phyloP scores from a whole-genome alignment of 2,888 invertebrate species.

The Pecten maximus region DNA sequence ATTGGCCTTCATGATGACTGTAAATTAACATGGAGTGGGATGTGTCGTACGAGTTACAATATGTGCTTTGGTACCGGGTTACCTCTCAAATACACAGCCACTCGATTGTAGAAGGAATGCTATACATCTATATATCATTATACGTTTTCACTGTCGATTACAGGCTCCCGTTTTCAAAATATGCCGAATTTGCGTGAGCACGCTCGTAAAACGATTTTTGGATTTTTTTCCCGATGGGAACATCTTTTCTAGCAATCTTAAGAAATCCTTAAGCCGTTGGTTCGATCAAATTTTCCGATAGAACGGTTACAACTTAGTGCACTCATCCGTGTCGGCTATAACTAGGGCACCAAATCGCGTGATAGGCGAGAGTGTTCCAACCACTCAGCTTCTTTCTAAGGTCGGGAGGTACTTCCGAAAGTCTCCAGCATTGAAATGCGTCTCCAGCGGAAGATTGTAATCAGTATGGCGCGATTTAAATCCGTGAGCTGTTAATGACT shows the following conservation, averaged over 20 bases:
- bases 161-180: not conserved
- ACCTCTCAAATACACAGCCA: not conserved
- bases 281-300: slow-evolving; percentile 20
- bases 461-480: not conserved
- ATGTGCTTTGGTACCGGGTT: not conserved
- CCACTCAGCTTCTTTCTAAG: not conserved
- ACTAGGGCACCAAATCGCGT: not conserved
- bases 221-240: slow-evolving; percentile 19
- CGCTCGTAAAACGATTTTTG: slow-evolving; percentile 25
- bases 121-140: not conserved
- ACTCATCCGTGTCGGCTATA: not conserved
- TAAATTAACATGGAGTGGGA: not conserved
- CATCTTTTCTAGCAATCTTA: not conserved
- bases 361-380: not conserved
- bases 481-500: not conserved
- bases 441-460: not conserved
- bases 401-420: not conserved
- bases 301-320: not conserved
- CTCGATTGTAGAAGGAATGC: not conserved
- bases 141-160: not conserved
- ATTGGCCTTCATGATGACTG: not conserved
- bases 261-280: slow-evolving; percentile 26
- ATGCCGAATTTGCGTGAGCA: slow-evolving; percentile 35
- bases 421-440: not conserved
- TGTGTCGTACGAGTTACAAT: not conserved